These are phyloP conservation scores for Melanotaenia parkinsoni DNA, from an alignment of 2,797 vertebrate genomes.

Conservation along the genomic window DNA sequence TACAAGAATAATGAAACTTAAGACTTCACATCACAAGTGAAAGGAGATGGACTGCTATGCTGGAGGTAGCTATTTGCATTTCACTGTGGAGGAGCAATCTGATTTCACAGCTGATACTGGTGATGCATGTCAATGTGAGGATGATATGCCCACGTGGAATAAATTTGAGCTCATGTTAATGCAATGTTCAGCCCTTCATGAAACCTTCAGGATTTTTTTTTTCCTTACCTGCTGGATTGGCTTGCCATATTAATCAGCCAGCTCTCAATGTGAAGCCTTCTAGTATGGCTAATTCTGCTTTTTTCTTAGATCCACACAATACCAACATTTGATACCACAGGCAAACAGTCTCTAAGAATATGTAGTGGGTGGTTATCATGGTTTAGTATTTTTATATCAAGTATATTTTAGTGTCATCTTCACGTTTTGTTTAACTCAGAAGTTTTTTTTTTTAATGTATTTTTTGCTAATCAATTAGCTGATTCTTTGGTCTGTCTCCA, in stretches of 20 bases:
- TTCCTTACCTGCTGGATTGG: constrained; percentile 10
- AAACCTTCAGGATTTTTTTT: constrained; percentile 12
- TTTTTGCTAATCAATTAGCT: neutral
- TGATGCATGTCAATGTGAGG: constrained; percentile 30
- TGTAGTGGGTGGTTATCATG: no score
- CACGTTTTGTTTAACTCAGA: neutral
- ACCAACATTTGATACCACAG: neutral
- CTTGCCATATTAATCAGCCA: neutral
- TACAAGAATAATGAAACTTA: constrained; percentile 22
- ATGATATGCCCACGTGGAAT: constrained; percentile 2
- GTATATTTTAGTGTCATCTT: neutral
- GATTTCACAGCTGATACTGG: constrained; percentile 26
- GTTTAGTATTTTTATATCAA: neutral
- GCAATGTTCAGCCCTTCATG: constrained; percentile 4
- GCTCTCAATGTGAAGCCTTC: neutral
- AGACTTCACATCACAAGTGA: neutral
- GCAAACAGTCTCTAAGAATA: neutral
- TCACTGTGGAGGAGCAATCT: constrained; percentile 20
- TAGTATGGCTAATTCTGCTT: no score
- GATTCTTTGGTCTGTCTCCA: neutral
- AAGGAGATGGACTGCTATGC: neutral
- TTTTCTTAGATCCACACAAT: no score
- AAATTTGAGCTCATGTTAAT: neutral
- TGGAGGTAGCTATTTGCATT: constrained; percentile 32
- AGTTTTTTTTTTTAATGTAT: neutral